These are phyloP conservation scores for Geodia barretti DNA, from an alignment of 37 sponge, comb jelly and placozoan genomes.

Conservation along the genomic window DNA sequence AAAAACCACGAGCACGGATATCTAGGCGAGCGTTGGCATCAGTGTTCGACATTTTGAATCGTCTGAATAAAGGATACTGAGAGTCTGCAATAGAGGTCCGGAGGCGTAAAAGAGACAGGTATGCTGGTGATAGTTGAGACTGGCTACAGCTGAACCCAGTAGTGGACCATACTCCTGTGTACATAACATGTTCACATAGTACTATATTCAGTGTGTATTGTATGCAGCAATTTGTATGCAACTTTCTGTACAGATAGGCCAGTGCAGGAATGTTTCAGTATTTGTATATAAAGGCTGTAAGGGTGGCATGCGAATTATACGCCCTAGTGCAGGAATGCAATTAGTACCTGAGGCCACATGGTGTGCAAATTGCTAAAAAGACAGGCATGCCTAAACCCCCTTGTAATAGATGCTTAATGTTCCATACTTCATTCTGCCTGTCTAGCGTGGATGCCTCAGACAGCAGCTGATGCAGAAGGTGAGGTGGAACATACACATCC, in stretches of 20 bases:
- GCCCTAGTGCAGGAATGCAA: too few relatives aligned
- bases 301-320: too few relatives aligned
- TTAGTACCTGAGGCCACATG: neutral
- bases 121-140: neutral
- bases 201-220: too few relatives aligned
- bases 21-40: neutral
- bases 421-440: neutral
- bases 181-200: too few relatives aligned
- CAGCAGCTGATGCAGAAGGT: neutral
- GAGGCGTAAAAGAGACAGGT: constrained; percentile 21
- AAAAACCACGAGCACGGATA: neutral
- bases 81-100: constrained; percentile 32
- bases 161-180: constrained; percentile 7
- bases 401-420: neutral
- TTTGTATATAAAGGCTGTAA: too few relatives aligned
- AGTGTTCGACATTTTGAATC: too few relatives aligned
- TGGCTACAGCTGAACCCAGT: neutral
- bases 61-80: constrained; percentile 35
- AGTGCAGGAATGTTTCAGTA: too few relatives aligned
- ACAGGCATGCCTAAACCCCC: too few relatives aligned
- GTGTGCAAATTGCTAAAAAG: neutral
- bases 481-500: constrained; percentile 5
- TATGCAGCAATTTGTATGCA: too few relatives aligned
- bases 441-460: neutral
- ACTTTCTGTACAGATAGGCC: too few relatives aligned